phyloP scores from a whole-genome alignment of 2,113 vertebrate species.

The Sapajus apella region DNA sequence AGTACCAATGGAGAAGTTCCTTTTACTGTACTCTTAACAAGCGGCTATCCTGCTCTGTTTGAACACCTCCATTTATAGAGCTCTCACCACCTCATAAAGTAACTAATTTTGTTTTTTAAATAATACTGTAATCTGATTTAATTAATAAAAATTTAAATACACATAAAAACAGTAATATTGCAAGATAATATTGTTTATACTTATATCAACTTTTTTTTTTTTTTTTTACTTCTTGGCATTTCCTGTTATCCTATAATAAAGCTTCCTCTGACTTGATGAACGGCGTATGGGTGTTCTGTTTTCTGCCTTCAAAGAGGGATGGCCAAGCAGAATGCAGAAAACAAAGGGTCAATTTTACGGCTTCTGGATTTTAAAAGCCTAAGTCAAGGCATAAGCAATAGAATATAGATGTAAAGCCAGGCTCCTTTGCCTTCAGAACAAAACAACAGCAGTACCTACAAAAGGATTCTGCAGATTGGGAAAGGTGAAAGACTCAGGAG shows the following conservation, averaged over 20 bases:
- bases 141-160: not conserved
- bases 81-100: not conserved
- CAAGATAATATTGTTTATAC: not conserved
- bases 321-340: not conserved
- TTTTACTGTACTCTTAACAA: not conserved
- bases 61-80: not conserved
- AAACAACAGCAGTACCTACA: not conserved
- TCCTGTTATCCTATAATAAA: not conserved
- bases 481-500: not conserved
- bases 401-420: not conserved
- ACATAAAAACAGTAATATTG: not conserved
- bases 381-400: not conserved
- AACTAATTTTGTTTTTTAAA: not conserved
- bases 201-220: not conserved
- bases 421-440: not conserved
- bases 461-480: not conserved
- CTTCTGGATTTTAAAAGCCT: not conserved
- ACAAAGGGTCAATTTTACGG: not conserved
- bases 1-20: not conserved
- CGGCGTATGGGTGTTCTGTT: not conserved
- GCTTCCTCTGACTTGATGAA: not conserved
- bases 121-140: not conserved
- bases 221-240: not conserved
- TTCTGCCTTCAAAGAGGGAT: not conserved
- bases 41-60: not conserved